These are phyloP conservation scores for Thalassarche chlororhynchos DNA, from an alignment of 2,113 vertebrate species.

Conservation along the genomic window DNA sequence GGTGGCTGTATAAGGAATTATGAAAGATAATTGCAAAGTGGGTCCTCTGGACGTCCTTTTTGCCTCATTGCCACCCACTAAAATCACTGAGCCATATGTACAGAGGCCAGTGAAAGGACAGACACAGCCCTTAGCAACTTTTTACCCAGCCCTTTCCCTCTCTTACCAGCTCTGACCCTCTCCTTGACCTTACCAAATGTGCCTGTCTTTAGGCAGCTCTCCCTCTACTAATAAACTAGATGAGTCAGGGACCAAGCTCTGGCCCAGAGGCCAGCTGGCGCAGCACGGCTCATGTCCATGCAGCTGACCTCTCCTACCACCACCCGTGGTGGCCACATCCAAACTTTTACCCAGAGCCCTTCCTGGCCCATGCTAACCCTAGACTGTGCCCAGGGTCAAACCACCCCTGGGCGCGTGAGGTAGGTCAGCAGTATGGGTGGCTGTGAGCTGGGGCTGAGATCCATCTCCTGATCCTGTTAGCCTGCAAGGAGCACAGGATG, in stretches of 20 bases:
- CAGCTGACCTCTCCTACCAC: background rate
- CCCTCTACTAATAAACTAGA: background rate
- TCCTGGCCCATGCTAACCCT: background rate
- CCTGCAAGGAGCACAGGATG: background rate
- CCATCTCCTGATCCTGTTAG: background rate
- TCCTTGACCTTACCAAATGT: background rate
- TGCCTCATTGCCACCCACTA: background rate
- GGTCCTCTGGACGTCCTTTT: background rate
- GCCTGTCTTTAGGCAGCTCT: background rate
- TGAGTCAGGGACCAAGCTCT: background rate
- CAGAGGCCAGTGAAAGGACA: background rate
- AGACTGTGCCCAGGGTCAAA: background rate
- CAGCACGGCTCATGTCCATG: accelerated
- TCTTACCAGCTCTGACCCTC: background rate
- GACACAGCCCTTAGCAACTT: background rate
- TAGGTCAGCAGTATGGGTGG: background rate
- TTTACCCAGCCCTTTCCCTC: background rate
- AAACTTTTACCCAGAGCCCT: background rate
- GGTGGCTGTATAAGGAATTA: background rate
- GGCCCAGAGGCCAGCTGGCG: background rate
- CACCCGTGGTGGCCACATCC: accelerated
- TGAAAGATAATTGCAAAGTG: background rate
- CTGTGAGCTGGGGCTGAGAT: background rate
- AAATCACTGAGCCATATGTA: background rate
- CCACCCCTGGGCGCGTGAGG: accelerated